These are phyloP conservation scores for Drosophila quasianomalipes DNA, from an alignment of 2,888 invertebrate species.

Conservation along the genomic window DNA sequence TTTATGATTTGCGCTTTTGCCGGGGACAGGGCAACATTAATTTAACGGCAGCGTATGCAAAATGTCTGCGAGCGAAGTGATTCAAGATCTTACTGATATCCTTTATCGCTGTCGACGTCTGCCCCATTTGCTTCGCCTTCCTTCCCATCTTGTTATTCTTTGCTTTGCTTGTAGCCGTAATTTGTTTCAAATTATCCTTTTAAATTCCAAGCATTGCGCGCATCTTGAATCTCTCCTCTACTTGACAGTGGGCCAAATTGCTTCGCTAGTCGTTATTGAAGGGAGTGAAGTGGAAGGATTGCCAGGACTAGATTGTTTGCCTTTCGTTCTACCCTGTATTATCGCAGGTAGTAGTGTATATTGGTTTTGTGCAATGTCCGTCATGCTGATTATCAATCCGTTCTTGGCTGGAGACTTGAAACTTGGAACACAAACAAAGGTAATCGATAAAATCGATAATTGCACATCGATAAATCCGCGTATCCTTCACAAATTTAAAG, in stretches of 20 bases:
- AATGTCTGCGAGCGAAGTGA: slow-evolving; percentile 40
- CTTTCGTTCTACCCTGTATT: background rate
- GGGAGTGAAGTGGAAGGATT: slow-evolving; percentile 1
- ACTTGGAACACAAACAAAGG: background rate
- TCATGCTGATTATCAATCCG: background rate
- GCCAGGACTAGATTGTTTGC: background rate
- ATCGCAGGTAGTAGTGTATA: background rate
- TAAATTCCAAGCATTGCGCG: slow-evolving; percentile 59
- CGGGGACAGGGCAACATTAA: slow-evolving; percentile 6
- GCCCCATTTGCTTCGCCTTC: background rate
- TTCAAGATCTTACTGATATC: slow-evolving; percentile 28
- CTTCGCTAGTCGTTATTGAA: slow-evolving; percentile 58
- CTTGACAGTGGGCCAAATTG: slow-evolving; percentile 67
- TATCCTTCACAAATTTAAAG: no score
- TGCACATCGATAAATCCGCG: background rate
- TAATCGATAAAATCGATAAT: background rate
- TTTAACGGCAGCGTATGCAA: slow-evolving; percentile 43
- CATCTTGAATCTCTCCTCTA: slow-evolving; percentile 24
- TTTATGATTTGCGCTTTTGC: slow-evolving; percentile 36
- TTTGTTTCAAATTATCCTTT: slow-evolving; percentile 80
- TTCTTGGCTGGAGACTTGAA: no score
- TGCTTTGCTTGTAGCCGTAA: slow-evolving; percentile 51
- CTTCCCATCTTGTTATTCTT: background rate
- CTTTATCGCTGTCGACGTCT: slow-evolving; percentile 24
- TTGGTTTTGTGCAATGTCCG: background rate